Percentiles rank a stretch among this genome's conserved stretches.
phyloP scores from a whole-genome alignment of 2,888 invertebrate genomes.

The Metopia argyrocephala region DNA sequence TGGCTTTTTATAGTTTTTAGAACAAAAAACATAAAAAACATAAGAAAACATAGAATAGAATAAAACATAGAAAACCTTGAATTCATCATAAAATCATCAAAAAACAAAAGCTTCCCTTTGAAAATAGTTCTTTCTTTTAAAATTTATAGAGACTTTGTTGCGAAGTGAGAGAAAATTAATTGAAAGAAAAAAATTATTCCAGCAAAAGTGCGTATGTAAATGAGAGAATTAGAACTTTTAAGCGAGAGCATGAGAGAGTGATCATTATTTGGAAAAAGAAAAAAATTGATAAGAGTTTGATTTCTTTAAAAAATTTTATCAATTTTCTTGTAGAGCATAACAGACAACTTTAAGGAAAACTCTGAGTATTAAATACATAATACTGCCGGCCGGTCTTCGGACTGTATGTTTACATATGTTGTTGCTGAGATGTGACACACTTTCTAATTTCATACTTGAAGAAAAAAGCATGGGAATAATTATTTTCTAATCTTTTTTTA shows the following conservation, averaged over 20 bases:
- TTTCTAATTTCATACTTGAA: neutral
- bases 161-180: neutral
- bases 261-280: too few relatives aligned
- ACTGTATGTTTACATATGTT: neutral
- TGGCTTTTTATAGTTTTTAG: constrained; percentile 65
- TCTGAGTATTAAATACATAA: neutral
- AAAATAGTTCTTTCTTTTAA: too few relatives aligned
- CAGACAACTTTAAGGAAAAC: neutral
- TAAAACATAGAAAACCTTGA: constrained; percentile 11
- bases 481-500: neutral
- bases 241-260: neutral
- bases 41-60: neutral
- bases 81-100: constrained; percentile 13
- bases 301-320: neutral
- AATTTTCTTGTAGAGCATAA: constrained; percentile 12
- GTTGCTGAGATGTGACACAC: constrained; percentile 29
- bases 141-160: too few relatives aligned
- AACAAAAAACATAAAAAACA: neutral
- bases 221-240: neutral
- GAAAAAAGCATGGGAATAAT: too few relatives aligned
- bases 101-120: neutral
- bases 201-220: neutral
- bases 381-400: constrained; percentile 50
- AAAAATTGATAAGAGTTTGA: neutral
- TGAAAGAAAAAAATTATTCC: neutral